Evolutionary conservation across 2,113 vertebrate species (phyloP), one percentile per base, ranked within the genome.

Genomic region (Ailuropoda melanoleuca): DNA sequence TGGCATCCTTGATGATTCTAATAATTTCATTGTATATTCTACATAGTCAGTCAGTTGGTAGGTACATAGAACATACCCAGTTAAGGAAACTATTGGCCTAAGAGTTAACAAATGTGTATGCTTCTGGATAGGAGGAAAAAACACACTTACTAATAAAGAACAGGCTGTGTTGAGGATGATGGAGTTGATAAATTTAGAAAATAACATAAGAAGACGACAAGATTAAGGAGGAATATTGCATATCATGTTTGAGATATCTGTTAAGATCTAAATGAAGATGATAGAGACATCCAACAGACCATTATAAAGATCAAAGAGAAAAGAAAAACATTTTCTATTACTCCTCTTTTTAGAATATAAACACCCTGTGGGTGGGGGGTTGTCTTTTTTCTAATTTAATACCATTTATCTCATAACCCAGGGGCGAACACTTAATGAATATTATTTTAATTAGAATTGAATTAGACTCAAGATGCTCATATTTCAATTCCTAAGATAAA

Each of bases 361-460:
- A 88, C 70, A 95, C 62, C 56, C 39, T 72, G 12, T 86, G 46
- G 70, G 37, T 77, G 10, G 37, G 55, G n/a, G 23, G 21, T 26
- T 89, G 15, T 91, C 70, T 70, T 53, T 93, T 78, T 88, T 68
- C 46, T 50, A 85, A 39, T 95, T 72, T 80, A 91, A 85, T 93
- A 46, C 14, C 26, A 94, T 86, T 94, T 90, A 78, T 94, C 85
- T 81, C 55, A 88, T 88, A 94, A 85, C 81, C 58, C 43, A 75
- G 75, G 74, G 93, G 87, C 12, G 34, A 95, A 5, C 17, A 58
- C 64, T 97, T 93, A 96, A 95, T 97, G 81, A 90, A 46, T 94
- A 81, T 96, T 96, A 95, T 96, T 92, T 94, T 93, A 97, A 97
- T 95, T 92, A 85, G 93, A 97, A 96, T 81, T 96, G 77, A 93